Conservation (phyloP, 2,797 vertebrate species). For the Poecile montanus region DNA sequence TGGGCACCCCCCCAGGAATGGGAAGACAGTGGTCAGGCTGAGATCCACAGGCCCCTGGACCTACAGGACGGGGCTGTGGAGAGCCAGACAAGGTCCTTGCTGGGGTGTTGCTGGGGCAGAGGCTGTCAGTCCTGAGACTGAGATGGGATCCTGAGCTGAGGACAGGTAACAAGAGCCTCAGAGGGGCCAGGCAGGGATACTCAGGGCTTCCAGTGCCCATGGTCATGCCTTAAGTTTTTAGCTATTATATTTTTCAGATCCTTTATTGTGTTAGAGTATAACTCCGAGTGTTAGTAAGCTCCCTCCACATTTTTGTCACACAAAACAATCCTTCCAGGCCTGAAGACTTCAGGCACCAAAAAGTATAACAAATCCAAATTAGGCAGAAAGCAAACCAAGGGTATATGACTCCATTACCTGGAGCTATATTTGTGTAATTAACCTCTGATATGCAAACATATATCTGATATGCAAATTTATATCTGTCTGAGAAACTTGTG, state of each 20-base stretch:
- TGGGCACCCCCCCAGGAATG: rapidly evolving
- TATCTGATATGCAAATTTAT: background rate
- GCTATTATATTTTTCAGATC: background rate
- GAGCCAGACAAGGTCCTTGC: background rate
- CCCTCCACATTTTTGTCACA: background rate
- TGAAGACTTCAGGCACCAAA: background rate
- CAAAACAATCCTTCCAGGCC: background rate
- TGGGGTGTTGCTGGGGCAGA: background rate
- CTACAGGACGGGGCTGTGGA: background rate
- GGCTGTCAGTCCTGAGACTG: background rate
- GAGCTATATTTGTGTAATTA: background rate
- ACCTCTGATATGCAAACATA: background rate
- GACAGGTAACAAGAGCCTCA: background rate
- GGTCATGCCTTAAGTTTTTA: background rate
- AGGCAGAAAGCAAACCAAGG: rapidly evolving
- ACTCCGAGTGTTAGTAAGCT: background rate
- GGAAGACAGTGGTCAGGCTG: background rate
- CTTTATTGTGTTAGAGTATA: background rate
- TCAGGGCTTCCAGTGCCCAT: background rate
- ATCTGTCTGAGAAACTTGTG: background rate
- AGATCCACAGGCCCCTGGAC: rapidly evolving
- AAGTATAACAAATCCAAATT: background rate
- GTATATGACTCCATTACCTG: too few relatives aligned
- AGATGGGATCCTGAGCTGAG: background rate
- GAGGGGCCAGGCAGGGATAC: too few relatives aligned